phyloP scores from a whole-genome alignment of 2,797 vertebrate species.

The Schizothorax lantsangensis region DNA sequence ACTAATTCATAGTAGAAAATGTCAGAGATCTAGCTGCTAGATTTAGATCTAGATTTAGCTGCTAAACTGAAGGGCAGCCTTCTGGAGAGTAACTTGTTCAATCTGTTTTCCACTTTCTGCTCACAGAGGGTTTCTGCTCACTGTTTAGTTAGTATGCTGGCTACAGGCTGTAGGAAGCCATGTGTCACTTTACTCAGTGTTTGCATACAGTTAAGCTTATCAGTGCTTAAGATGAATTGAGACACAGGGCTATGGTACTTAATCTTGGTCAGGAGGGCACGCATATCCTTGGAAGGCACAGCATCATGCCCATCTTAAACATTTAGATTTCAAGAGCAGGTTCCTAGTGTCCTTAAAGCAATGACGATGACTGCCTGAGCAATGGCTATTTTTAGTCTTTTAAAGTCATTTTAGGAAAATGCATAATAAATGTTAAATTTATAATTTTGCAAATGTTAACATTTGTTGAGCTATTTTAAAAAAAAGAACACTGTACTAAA shows the following conservation, averaged over 20 bases:
- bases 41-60: background rate
- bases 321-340: constrained; percentile 18
- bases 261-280: constrained; percentile 52
- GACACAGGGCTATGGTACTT: constrained; percentile 30
- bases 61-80: background rate
- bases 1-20: background rate
- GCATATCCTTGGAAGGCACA: constrained; percentile 31
- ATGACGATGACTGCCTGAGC: background rate
- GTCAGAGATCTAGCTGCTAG: background rate
- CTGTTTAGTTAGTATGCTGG: constrained; percentile 56
- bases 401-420: background rate
- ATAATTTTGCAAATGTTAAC: too few species aligned
- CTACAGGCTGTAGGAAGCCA: constrained; percentile 24
- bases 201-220: constrained; percentile 59
- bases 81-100: constrained; percentile 13
- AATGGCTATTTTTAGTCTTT: background rate
- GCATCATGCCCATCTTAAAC: constrained; percentile 30
- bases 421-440: background rate
- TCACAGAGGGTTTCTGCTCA: constrained; percentile 52
- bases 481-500: too few species aligned
- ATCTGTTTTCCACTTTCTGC: constrained; percentile 39
- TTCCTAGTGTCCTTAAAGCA: constrained; percentile 2
- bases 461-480: too few species aligned
- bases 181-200: constrained; percentile 57
- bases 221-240: constrained; percentile 52